Conservation (phyloP, 37 sponge, comb jelly and placozoan genomes). For the Crambe crambe region DNA sequence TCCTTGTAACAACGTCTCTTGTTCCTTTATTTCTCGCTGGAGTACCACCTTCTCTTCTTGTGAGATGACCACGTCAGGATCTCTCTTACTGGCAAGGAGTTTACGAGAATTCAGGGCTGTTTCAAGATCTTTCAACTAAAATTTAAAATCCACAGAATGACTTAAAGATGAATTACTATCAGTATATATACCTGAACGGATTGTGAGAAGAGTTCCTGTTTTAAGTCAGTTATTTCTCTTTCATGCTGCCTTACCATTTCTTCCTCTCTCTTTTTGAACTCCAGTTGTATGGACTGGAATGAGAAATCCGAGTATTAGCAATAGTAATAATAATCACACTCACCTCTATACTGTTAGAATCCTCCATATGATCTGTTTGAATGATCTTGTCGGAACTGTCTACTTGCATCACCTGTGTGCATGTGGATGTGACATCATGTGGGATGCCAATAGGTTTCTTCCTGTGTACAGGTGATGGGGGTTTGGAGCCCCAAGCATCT, state of each 20-base stretch:
- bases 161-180: no score
- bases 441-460: no score
- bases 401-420: no score
- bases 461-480: no score
- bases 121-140: constrained; percentile 26
- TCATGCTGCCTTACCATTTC: constrained; percentile 1
- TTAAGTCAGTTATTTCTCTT: constrained; percentile 16
- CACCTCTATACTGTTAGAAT: no score
- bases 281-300: no score
- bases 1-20: constrained; percentile 61
- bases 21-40: constrained; percentile 48
- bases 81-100: constrained; percentile 8
- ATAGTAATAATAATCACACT: no score
- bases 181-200: constrained; percentile 36
- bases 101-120: neutral
- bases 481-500: neutral
- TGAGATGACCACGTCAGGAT: neutral
- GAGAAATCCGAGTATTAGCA: no score
- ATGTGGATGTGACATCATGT: no score
- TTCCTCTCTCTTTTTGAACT: constrained; percentile 22
- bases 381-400: no score
- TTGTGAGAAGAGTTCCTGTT: constrained; percentile 27
- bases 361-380: no score
- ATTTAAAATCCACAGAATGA: no score
- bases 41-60: constrained; percentile 42